phyloP scores from a whole-genome alignment of 2,888 invertebrate genomes.

The Agrotis segetum region DNA sequence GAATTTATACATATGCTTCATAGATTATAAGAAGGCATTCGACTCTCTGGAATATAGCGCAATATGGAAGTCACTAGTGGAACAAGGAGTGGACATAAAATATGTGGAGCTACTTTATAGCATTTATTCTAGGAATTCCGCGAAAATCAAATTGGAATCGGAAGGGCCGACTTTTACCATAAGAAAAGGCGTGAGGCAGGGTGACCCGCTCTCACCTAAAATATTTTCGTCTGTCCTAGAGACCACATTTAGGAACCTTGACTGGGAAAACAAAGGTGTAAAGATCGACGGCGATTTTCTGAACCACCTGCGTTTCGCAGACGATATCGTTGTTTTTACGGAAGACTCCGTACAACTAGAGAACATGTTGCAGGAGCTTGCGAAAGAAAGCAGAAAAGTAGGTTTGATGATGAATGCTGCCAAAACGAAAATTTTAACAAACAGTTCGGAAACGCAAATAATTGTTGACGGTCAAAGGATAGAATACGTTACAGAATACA shows the following conservation, averaged over 20 bases:
- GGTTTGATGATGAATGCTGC: not conserved
- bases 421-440: not conserved
- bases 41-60: not conserved
- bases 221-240: not conserved
- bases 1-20: not conserved
- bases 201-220: not conserved
- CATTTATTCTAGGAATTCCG: not conserved
- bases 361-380: not conserved
- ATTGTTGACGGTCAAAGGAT: not conserved
- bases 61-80: not conserved
- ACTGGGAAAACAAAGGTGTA: not conserved
- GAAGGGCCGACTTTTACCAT: not conserved
- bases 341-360: not conserved
- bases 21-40: constrained; percentile 6
- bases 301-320: not conserved
- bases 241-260: not conserved
- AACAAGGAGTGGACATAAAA: constrained; percentile 1
- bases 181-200: not conserved
- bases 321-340: constrained; percentile 3
- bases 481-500: constrained; percentile 4
- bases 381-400: not conserved
- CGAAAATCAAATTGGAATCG: not conserved
- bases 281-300: not conserved
- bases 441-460: not conserved
- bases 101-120: not conserved